These are phyloP conservation scores for Paramisgurnus dabryanus DNA, from an alignment of 2,113 vertebrate species.

Conservation along the genomic window DNA sequence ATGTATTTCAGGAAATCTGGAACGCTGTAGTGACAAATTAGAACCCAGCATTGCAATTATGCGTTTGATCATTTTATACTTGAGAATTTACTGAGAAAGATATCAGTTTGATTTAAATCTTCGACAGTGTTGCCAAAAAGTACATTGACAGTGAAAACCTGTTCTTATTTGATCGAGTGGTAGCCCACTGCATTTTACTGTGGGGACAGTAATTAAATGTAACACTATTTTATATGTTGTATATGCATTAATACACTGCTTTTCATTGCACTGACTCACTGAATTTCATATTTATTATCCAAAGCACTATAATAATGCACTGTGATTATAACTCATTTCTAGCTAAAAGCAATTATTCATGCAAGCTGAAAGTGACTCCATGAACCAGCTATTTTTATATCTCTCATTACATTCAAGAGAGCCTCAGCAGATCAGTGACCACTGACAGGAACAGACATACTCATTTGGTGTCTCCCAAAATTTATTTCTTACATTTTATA, in stretches of 20 bases:
- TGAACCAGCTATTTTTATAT: neutral
- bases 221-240: neutral
- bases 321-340: neutral
- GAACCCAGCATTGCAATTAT: too few relatives aligned
- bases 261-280: neutral
- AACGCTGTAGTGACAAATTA: too few relatives aligned
- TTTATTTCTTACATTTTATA: too few relatives aligned
- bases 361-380: neutral
- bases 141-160: too few relatives aligned
- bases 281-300: constrained; percentile 28
- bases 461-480: neutral
- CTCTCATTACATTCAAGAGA: neutral
- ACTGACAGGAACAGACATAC: neutral
- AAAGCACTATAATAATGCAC: neutral
- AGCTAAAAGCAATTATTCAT: constrained; percentile 10
- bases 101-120: too few relatives aligned
- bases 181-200: neutral
- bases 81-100: too few relatives aligned
- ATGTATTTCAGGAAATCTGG: too few relatives aligned
- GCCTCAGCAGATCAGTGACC: neutral
- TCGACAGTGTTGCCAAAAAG: too few relatives aligned
- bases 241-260: neutral
- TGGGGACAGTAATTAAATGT: neutral
- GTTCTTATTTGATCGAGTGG: too few relatives aligned
- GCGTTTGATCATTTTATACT: too few relatives aligned